Conservation (phyloP, 1,140 invertebrate genomes). For the Lasioglossum baleicum region DNA sequence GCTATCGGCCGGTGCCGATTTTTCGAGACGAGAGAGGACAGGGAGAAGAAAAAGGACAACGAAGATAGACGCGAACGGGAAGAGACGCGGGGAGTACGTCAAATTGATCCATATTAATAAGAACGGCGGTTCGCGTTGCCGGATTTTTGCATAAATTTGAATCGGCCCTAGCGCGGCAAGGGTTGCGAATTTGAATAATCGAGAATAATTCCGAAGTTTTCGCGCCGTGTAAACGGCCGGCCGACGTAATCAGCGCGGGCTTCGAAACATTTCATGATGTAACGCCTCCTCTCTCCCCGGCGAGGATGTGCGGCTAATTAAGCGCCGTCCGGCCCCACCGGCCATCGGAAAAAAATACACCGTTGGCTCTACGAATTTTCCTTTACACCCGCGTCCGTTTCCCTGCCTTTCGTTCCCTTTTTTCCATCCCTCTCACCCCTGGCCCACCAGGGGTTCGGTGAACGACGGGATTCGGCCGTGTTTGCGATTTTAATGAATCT, state of each 20-base stretch:
- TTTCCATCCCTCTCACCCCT: no score
- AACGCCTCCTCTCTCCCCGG: no score
- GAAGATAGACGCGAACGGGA: no score
- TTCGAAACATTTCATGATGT: conserved; percentile 64
- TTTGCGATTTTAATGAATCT: conserved; percentile 66
- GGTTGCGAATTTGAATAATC: conserved; percentile 73
- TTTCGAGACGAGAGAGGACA: no score
- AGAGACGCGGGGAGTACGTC: conserved; percentile 43
- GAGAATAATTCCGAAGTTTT: conserved; percentile 73
- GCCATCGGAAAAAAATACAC: conserved; percentile 57
- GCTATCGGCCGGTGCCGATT: no score
- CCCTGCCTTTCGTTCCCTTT: background rate
- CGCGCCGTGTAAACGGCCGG: conserved; percentile 62
- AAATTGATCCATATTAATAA: conserved; percentile 76
- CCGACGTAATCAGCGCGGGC: conserved; percentile 57
- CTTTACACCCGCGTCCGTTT: background rate
- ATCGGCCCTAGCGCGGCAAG: conserved; percentile 61
- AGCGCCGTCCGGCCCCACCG: conserved; percentile 27
- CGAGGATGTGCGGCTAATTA: conserved; percentile 58
- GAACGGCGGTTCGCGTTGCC: conserved; percentile 65
- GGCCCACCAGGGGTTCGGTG: no score
- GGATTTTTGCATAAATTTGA: conserved; percentile 75
- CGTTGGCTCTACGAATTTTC: conserved; percentile 44
- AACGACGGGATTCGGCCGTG: conserved; percentile 40
- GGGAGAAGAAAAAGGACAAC: no score